Conservation (phyloP, 2,888 invertebrate genomes). For the Aphrophora alni region DNA sequence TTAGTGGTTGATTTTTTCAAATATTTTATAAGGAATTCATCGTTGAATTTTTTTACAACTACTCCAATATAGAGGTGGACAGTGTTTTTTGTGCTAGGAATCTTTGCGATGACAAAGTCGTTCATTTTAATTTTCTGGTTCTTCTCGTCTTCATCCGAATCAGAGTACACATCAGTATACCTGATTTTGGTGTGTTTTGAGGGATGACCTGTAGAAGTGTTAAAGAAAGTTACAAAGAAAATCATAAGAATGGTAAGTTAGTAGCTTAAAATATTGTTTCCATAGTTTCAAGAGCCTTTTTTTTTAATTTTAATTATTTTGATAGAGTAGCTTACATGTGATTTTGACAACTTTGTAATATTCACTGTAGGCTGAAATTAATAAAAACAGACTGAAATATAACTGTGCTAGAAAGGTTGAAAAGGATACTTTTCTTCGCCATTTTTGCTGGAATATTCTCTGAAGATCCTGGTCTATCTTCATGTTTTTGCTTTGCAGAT, state of each 20-base stretch:
- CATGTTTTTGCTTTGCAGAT: not conserved
- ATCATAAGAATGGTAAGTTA: not conserved
- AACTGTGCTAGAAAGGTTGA: not conserved
- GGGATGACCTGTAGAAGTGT: slow-evolving; percentile 14
- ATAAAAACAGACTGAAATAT: no score
- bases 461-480: not conserved
- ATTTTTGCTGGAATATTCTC: slow-evolving; percentile 10
- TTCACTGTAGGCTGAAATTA: no score
- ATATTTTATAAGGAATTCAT: slow-evolving; percentile 16
- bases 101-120: slow-evolving; percentile 27
- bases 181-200: not conserved
- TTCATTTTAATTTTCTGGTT: slow-evolving; percentile 27
- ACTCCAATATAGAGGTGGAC: slow-evolving; percentile 25
- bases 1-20: slow-evolving; percentile 25
- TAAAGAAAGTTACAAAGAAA: slow-evolving; percentile 21
- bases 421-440: slow-evolving; percentile 14
- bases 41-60: slow-evolving; percentile 28
- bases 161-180: slow-evolving; percentile 16
- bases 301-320: no score
- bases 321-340: no score
- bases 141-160: slow-evolving; percentile 21
- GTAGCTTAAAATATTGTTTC: not conserved
- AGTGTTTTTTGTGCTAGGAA: slow-evolving; percentile 18
- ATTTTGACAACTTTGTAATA: no score
- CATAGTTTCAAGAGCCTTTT: no score